Evolutionary conservation across 2,797 vertebrate genomes (phyloP).

Genomic region (Hybognathus amarus): DNA sequence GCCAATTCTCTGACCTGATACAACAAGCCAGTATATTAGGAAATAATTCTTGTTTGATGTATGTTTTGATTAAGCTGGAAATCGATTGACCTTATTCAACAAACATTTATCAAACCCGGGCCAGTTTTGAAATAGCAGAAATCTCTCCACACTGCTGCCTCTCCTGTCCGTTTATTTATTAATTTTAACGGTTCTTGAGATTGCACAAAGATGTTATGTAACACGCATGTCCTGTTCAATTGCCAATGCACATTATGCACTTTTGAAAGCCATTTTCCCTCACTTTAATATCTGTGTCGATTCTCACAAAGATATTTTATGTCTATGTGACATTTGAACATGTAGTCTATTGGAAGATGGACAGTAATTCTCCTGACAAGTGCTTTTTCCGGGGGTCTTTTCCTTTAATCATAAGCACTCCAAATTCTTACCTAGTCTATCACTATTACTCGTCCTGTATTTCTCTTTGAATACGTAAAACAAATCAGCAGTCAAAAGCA

Average conservation of each 20-base stretch:
- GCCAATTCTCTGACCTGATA: background rate
- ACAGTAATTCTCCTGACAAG: conserved; percentile 76
- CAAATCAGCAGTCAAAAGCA: conserved; percentile 2
- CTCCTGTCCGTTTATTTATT: conserved; percentile 80
- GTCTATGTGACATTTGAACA: conserved; percentile 63
- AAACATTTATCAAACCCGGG: conserved; percentile 2
- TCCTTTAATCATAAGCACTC: conserved; percentile 4
- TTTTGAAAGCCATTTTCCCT: conserved; percentile 96
- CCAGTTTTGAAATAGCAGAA: conserved; percentile 12
- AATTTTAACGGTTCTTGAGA: conserved; percentile 79
- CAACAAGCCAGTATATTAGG: background rate
- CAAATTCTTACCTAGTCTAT: background rate
- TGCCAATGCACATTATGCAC: conserved; percentile 87
- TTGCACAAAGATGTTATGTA: conserved; percentile 83
- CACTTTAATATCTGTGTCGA: conserved; percentile 71
- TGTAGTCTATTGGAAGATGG: conserved; percentile 62
- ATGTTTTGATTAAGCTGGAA: background rate
- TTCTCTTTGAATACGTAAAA: conserved; percentile 1
- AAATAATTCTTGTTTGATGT: background rate
- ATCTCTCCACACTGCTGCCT: conserved; percentile 76
- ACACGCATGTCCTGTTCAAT: conserved; percentile 87
- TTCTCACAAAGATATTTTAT: conserved; percentile 51
- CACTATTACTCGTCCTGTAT: background rate
- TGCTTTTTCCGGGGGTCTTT: conserved; percentile 56
- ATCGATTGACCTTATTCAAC: background rate